Base-by-base conservation (phyloP, 2,888 invertebrate genomes). In the Acleris literana region DNA sequence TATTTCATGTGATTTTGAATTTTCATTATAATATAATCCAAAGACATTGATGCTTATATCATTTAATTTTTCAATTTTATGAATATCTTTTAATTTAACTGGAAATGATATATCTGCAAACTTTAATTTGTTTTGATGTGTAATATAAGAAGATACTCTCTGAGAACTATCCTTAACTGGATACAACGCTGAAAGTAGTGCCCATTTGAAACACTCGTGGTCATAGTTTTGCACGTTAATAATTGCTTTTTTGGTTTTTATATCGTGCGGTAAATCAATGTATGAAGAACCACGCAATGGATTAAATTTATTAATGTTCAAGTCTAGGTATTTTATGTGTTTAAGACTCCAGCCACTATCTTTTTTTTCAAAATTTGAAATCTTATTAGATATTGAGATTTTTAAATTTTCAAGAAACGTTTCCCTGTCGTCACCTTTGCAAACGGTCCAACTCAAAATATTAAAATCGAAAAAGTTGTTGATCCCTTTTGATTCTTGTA, bases 41-140 rank as follows among this genome's bases (percentile, higher is more conserved):
- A 72, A 77, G 54, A 76, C 73, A 66, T 76, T 75, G 18, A 75
- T 71, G 59, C 76, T 76, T 6, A 76, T 68, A 60, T 75, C 54
- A 62, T 76, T 78, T 65, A 68, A 58, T 49, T 65, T 66, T 64
- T 76, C 75, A 25, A 76, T 54, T 73, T 74, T 75, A 46, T 49
- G 6, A 52, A 79, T 72, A 64, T 76, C 77, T 22, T 52, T 61
- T 33, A 75, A 61, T 66, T 76, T 72, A 17, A 76, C 64, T 6
- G 76, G 76, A 48, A 77, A 76, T n/a, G 63, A 54, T 48, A 79
- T 61, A 39, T 68, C 64, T 39, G 64, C 44, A 67, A 75, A 74
- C 39, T 75, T 75, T 0, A 74, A 48, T 69, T 74, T 73, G 68
- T 74, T 64, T 54, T 54, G 33, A 68, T 73, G 44, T 17, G 25